Evolutionary conservation across 92 coral and sea anemone species (phyloP).

Genomic region (Pocillopora grandis): DNA sequence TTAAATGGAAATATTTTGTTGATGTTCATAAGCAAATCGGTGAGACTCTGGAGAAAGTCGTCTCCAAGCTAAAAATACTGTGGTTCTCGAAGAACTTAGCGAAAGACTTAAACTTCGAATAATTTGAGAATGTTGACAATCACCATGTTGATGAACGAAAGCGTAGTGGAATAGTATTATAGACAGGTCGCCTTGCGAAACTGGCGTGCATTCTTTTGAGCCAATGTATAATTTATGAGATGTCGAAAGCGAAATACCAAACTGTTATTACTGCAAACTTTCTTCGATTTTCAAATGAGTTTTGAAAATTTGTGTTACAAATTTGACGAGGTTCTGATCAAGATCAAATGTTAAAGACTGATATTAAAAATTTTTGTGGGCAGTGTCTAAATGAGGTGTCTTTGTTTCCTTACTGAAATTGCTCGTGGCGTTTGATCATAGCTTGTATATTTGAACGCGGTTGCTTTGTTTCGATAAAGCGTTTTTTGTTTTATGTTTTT

Average conservation of each 20-base stretch:
- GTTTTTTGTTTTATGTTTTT: background rate
- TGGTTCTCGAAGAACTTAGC: background rate
- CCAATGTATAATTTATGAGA: slow-evolving; percentile 44
- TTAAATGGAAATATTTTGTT: slow-evolving; percentile 43
- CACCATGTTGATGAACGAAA: background rate
- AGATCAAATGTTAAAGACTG: slow-evolving; percentile 24
- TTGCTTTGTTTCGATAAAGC: slow-evolving; percentile 8
- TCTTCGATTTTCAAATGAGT: slow-evolving; percentile 3
- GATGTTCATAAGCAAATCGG: slow-evolving; percentile 33
- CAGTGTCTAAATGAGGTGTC: background rate
- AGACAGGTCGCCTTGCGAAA: slow-evolving; percentile 28
- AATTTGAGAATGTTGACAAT: slow-evolving; percentile 9
- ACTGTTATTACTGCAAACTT: background rate
- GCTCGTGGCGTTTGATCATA: background rate
- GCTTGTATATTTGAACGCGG: slow-evolving; percentile 1
- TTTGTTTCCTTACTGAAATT: background rate
- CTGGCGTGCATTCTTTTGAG: slow-evolving; percentile 45
- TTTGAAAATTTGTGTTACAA: slow-evolving; percentile 25
- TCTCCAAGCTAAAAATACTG: background rate
- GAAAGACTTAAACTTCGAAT: slow-evolving; percentile 5
- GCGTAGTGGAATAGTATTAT: slow-evolving; percentile 17
- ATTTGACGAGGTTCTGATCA: slow-evolving; percentile 13
- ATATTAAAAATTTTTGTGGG: slow-evolving; percentile 19
- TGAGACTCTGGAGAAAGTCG: slow-evolving; percentile 14
- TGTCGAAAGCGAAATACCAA: slow-evolving; percentile 28